Evolutionary conservation across 2,888 invertebrate species (phyloP).

Genomic region (Flexamia atlantica): DNA sequence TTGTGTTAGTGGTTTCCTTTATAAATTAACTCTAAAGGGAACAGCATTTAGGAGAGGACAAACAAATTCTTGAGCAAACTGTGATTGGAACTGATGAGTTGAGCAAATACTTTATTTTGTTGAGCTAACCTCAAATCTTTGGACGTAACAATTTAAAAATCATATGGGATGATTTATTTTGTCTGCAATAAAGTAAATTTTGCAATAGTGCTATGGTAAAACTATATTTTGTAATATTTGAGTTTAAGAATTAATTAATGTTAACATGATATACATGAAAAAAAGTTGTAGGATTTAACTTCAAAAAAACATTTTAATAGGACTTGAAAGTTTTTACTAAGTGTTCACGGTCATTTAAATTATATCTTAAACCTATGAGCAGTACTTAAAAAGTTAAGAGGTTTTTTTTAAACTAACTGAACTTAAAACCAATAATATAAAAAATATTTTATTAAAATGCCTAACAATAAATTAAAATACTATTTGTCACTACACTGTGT

Average conservation of each 20-base stretch:
- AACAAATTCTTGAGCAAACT: slow-evolving; percentile 40
- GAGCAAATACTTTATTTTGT: slow-evolving; percentile 36
- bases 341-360: background rate
- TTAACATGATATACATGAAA: background rate
- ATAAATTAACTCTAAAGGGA: background rate
- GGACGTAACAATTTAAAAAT: slow-evolving; percentile 9
- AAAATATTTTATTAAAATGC: slow-evolving; percentile 27
- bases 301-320: background rate
- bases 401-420: slow-evolving; percentile 42
- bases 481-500: slow-evolving; percentile 40
- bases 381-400: slow-evolving; percentile 32
- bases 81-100: slow-evolving; percentile 9
- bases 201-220: no score
- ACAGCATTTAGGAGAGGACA: background rate
- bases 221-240: no score
- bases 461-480: slow-evolving; percentile 54
- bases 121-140: slow-evolving; percentile 41
- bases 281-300: background rate
- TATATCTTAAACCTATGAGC: slow-evolving; percentile 25
- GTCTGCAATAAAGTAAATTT: background rate
- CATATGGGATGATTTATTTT: slow-evolving; percentile 1
- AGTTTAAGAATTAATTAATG: background rate
- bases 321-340: background rate
- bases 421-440: slow-evolving; percentile 35
- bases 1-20: background rate